phyloP scores from a whole-genome alignment of 2,888 invertebrate genomes.

The Aradus depressus region DNA sequence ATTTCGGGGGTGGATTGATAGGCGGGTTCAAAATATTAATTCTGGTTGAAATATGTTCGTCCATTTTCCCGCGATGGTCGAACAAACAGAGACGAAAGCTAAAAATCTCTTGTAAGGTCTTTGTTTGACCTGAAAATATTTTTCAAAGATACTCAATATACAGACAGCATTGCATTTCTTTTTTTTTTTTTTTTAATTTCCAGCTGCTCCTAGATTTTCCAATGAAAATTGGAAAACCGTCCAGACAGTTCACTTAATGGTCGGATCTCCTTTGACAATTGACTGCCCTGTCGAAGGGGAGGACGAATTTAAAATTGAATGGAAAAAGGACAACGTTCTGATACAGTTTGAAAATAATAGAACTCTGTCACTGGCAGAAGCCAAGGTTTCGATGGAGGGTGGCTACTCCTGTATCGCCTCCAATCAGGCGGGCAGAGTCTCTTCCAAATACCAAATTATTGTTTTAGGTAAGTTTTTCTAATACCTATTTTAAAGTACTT shows the following conservation, averaged over 20 bases:
- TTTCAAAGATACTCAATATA: background rate
- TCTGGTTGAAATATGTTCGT: no score
- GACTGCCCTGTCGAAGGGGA: constrained; percentile 17
- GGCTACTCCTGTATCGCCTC: constrained; percentile 32
- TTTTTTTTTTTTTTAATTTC: background rate
- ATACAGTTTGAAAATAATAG: constrained; percentile 3
- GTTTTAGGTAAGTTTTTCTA: constrained; percentile 38
- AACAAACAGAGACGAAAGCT: no score
- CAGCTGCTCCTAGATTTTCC: constrained; percentile 11
- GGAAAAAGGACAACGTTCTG: constrained; percentile 11
- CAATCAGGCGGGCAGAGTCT: constrained; percentile 27
- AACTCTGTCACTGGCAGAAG: constrained; percentile 13
- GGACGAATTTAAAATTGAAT: constrained; percentile 12
- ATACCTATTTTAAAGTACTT: background rate
- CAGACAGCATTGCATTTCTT: background rate
- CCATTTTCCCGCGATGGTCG: no score
- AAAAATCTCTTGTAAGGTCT: no score
- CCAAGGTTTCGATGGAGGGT: constrained; percentile 28
- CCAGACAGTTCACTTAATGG: constrained; percentile 3
- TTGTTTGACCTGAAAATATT: background rate
- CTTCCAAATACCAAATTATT: constrained; percentile 37
- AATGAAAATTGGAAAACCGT: constrained; percentile 1
- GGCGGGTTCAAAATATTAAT: no score
- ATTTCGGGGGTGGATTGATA: no score
- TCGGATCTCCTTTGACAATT: constrained; percentile 11